Base-by-base conservation (phyloP, 2,888 invertebrate species). In the Thelaira solivaga region DNA sequence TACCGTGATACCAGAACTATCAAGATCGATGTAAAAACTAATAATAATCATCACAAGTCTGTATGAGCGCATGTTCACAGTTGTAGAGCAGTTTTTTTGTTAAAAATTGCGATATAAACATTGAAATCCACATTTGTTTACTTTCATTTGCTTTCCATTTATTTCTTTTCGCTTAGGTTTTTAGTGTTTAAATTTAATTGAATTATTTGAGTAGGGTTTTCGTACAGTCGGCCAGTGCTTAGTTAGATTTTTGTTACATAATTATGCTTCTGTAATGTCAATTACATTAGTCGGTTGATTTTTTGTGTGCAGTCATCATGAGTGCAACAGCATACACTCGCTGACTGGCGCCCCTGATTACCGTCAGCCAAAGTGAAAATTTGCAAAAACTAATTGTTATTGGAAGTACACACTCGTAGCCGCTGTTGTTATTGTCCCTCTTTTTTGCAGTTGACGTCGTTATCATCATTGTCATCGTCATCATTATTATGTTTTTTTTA, bases 361-460 rank as follows among this genome's bases (percentile, higher is more conserved):
- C 61, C 67, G 43, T 53, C 73, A 57, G 81, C 81, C 82, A 80
- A 74, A 83, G 86, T 84, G 85, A 85, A 86, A 85, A 85, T 85
- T 85, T 86, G 86, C 83, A 86, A 83, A 86, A 85, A 85, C 84
- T 86, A 84, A 83, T 77, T 73, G 68, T 73, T 68, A 72, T 73
- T 73, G 67, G 47, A 62, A 53, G 53, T 22, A 55, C 43, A 39
- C 13, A 49, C 24, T 57, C 26, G 26, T 39, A 20, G 31, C 31
- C 22, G 8, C 20, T 22, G 29, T 64, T 31, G 8, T 51, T 57
- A 31, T 51, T 51, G 34, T 51, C 11, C 20, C 13, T 31, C 24
- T 57, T 34, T 34, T n/a, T 34, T 34, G 22, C 59, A 43, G n/a
- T 55, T 34, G 31, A 43, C 34, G 18, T 51, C 31, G 49, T n/a